Evolutionary conservation across 2,113 vertebrate genomes (phyloP).

Genomic region (Halcyon senegalensis): DNA sequence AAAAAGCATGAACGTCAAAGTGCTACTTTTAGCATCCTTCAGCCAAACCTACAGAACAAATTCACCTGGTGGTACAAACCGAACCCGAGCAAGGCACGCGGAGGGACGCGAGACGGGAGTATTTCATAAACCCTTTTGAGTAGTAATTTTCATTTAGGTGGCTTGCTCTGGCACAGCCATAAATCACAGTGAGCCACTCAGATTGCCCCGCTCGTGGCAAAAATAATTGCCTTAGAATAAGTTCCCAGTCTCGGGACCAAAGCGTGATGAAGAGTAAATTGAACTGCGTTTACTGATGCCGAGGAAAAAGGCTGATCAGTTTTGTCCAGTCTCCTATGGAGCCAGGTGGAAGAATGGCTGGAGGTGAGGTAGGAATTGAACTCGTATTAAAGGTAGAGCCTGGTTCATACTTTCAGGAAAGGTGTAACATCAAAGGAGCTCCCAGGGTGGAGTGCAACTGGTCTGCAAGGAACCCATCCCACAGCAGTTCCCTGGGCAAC

Average conservation of each 20-base stretch:
- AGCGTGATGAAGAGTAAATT: background rate
- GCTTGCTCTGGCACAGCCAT: background rate
- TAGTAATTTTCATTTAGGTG: background rate
- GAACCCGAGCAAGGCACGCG: background rate
- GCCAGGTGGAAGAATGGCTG: too few relatives aligned
- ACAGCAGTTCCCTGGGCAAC: too few relatives aligned
- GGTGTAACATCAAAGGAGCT: too few relatives aligned
- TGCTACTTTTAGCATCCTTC: background rate
- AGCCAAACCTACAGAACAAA: background rate
- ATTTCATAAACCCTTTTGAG: background rate
- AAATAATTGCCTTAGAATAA: background rate
- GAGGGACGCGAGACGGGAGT: background rate
- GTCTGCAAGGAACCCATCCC: too few relatives aligned
- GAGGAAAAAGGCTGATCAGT: background rate
- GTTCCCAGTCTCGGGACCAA: background rate
- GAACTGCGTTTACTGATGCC: background rate
- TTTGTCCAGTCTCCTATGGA: background rate
- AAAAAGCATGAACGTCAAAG: background rate
- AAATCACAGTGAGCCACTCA: background rate
- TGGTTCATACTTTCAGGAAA: too few relatives aligned
- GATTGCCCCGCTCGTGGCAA: background rate
- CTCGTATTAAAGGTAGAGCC: too few relatives aligned
- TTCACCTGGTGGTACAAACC: background rate
- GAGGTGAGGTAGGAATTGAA: too few relatives aligned
- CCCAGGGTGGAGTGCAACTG: too few relatives aligned